phyloP scores from a whole-genome alignment of 2,888 invertebrate species.

The Drosophila multiciliata region DNA sequence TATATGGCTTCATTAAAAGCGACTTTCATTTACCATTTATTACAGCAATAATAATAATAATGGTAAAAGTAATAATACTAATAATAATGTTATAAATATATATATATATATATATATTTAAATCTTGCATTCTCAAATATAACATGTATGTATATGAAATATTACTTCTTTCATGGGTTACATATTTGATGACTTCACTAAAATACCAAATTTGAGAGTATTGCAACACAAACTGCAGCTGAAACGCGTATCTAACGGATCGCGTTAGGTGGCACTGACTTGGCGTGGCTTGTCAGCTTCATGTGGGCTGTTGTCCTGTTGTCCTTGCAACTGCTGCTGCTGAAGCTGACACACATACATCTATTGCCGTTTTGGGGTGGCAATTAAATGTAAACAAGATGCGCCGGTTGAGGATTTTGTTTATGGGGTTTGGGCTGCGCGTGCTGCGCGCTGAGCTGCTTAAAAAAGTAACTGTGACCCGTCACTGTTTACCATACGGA shows the following conservation, averaged over 20 bases:
- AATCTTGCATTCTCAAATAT: background rate
- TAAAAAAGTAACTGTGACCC: constrained; percentile 66
- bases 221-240: background rate
- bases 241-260: constrained; percentile 63
- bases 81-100: background rate
- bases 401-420: constrained; percentile 25
- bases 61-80: background rate
- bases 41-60: too few relatives aligned
- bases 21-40: background rate
- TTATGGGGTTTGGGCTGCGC: constrained; percentile 35
- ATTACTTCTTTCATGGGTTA: background rate
- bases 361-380: constrained; percentile 43
- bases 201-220: constrained; percentile 4
- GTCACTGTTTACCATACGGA: constrained; percentile 73
- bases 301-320: constrained; percentile 50
- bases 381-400: constrained; percentile 57
- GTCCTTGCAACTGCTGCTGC: constrained; percentile 16
- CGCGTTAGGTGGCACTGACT: constrained; percentile 80
- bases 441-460: constrained; percentile 73
- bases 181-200: background rate
- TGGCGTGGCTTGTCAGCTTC: constrained; percentile 83
- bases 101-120: background rate
- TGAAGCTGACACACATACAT: background rate
- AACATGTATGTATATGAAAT: background rate
- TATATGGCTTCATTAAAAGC: too few relatives aligned